These are phyloP conservation scores for Drosophila infuscata DNA, from an alignment of 2,888 invertebrate genomes.

Conservation along the genomic window DNA sequence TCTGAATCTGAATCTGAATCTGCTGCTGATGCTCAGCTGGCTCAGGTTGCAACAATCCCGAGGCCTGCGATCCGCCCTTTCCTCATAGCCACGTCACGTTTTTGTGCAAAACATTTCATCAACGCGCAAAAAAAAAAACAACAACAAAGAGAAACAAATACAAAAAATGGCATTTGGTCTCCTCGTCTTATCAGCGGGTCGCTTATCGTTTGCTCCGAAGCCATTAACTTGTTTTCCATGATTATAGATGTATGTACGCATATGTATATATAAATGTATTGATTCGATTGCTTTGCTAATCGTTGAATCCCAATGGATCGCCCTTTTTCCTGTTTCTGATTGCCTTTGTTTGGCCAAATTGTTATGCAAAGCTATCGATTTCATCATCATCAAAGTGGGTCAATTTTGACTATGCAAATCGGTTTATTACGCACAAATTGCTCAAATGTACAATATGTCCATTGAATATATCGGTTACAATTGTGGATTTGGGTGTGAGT, in stretches of 20 bases:
- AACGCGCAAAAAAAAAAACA: conserved; percentile 31
- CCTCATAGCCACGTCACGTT: conserved; percentile 16
- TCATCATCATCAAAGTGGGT: conserved; percentile 32
- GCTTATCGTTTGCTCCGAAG: conserved; percentile 64
- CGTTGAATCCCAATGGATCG: conserved; percentile 63
- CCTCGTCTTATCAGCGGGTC: conserved; percentile 51
- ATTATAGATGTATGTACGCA: conserved; percentile 15
- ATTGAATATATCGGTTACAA: background rate
- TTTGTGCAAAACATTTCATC: conserved; percentile 57
- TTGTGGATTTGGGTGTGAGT: background rate
- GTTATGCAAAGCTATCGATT: conserved; percentile 60
- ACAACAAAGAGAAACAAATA: conserved; percentile 15
- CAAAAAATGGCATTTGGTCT: conserved; percentile 29
- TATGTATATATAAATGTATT: conserved; percentile 21
- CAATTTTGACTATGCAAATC: conserved; percentile 47
- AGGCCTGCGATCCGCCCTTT: conserved; percentile 13
- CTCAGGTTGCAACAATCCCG: conserved; percentile 57
- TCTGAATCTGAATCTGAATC: conserved; percentile 13
- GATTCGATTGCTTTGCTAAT: conserved; percentile 67
- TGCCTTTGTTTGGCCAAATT: conserved; percentile 44
- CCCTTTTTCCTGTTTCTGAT: conserved; percentile 2
- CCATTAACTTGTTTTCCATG: conserved; percentile 58
- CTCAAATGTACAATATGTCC: conserved; percentile 23
- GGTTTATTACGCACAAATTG: conserved; percentile 42
- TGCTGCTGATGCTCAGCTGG: background rate